phyloP scores from a whole-genome alignment of 2,113 vertebrate genomes.

The Percina caprodes region DNA sequence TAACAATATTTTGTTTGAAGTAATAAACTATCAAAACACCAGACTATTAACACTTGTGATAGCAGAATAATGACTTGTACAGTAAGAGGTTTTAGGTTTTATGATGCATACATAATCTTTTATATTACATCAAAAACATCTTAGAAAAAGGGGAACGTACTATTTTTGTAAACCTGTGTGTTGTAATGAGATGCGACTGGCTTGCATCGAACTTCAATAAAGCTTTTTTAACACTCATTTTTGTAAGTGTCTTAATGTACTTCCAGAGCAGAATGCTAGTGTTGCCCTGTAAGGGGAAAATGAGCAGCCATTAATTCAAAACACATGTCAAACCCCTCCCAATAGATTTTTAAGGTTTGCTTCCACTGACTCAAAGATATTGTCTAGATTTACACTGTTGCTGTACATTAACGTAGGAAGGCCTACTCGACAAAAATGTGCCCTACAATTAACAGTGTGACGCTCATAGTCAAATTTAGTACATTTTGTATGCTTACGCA shows the following conservation, averaged over 20 bases:
- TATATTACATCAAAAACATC: conserved; percentile 26
- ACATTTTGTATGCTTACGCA: background rate
- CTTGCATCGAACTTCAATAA: conserved; percentile 81
- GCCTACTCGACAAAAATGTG: conserved; percentile 11
- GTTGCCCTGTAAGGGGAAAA: conserved; percentile 36
- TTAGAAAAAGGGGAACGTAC: conserved; percentile 30
- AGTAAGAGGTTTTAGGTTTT: background rate
- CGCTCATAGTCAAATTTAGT: background rate
- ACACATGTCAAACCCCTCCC: conserved; percentile 61
- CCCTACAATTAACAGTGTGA: background rate
- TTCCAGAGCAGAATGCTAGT: conserved; percentile 19
- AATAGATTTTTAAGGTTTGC: conserved; percentile 49
- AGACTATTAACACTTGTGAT: conserved; percentile 4
- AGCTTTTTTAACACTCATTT: conserved; percentile 35
- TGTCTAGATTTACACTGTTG: conserved; percentile 39
- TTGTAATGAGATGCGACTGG: conserved; percentile 81
- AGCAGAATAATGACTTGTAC: background rate
- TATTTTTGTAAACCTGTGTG: conserved; percentile 58
- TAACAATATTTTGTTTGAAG: background rate
- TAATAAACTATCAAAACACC: background rate
- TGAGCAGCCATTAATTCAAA: conserved; percentile 61
- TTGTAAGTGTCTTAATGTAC: conserved; percentile 27
- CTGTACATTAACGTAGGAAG: conserved; percentile 13
- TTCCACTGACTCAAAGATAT: conserved; percentile 21
- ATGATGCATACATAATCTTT: conserved; percentile 29